A percentile compares a stretch with the other conserved stretches of the same genome.
phyloP scores from a whole-genome alignment of 1,140 invertebrate genomes.

The Nomia melanderi region DNA sequence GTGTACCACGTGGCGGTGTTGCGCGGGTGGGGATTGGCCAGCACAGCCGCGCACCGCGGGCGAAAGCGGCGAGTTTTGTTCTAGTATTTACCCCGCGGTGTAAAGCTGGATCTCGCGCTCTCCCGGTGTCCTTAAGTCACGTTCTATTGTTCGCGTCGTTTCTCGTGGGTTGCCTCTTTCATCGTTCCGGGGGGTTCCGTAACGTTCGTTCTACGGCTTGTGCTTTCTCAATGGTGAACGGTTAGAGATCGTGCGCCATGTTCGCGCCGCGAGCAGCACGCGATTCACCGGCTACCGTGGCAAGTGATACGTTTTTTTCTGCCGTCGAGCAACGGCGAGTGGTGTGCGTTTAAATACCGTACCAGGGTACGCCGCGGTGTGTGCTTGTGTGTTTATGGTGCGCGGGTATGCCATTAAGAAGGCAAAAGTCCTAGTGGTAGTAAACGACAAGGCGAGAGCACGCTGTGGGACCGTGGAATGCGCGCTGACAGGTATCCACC shows the following conservation, averaged over 20 bases:
- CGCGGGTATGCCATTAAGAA: slow-evolving; percentile 3
- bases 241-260: slow-evolving; percentile 50
- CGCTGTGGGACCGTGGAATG: slow-evolving; percentile 72
- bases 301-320: slow-evolving; percentile 31
- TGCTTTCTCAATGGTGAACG: slow-evolving; percentile 13
- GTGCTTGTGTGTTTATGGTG: slow-evolving; percentile 2
- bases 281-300: slow-evolving; percentile 47
- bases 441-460: slow-evolving; percentile 42
- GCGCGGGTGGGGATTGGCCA: slow-evolving; percentile 69
- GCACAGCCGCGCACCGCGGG: slow-evolving; percentile 53
- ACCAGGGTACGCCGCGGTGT: not conserved
- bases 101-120: slow-evolving; percentile 61
- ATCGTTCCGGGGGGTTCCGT: not conserved
- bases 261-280: slow-evolving; percentile 55
- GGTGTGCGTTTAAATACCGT: slow-evolving; percentile 42
- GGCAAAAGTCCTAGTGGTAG: slow-evolving; percentile 1
- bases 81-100: slow-evolving; percentile 71
- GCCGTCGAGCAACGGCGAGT: not conserved
- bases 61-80: slow-evolving; percentile 71
- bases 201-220: not conserved
- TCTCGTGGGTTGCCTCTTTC: not conserved
- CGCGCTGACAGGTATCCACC: slow-evolving; percentile 73
- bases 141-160: slow-evolving; percentile 47
- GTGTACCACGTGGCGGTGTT: slow-evolving; percentile 63
- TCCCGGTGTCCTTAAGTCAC: slow-evolving; percentile 48